phyloP scores from a whole-genome alignment of 2,888 invertebrate species.

The Pasiphila rectangulata region DNA sequence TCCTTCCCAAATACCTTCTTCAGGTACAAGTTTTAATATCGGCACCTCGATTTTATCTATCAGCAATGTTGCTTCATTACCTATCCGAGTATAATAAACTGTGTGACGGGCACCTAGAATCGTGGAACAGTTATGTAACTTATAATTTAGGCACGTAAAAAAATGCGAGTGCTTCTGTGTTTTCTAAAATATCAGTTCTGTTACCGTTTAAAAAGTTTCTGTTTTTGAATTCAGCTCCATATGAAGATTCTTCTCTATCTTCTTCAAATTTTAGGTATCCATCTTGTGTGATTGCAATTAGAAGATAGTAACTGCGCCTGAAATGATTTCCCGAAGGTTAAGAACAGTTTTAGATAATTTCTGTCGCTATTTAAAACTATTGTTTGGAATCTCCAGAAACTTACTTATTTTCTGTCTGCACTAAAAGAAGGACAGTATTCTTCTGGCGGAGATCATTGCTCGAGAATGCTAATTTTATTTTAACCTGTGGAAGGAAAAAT shows the following conservation, averaged over 20 bases:
- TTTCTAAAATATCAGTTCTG: too few species aligned
- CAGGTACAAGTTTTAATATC: constrained; percentile 84
- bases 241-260: constrained; percentile 87
- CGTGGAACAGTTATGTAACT: too few species aligned
- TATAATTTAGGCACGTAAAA: too few species aligned
- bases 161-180: too few species aligned
- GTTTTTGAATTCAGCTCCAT: constrained; percentile 87
- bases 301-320: constrained; percentile 90
- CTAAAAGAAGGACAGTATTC: constrained; percentile 87
- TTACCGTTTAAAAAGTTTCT: constrained; percentile 91
- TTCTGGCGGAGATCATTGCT: constrained; percentile 89
- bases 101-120: constrained; percentile 86
- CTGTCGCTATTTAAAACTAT: too few species aligned
- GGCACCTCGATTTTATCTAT: constrained; percentile 89
- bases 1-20: constrained; percentile 84
- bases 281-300: constrained; percentile 90
- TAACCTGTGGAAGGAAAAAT: constrained; percentile 79
- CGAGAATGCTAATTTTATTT: constrained; percentile 92
- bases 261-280: constrained; percentile 93
- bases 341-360: background rate
- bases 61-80: constrained; percentile 85
- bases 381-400: constrained; percentile 31
- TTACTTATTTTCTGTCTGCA: constrained; percentile 92
- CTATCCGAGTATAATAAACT: constrained; percentile 84
- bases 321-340: constrained; percentile 26